Conservation (phyloP, 2,888 invertebrate genomes). For the Eristalis pertinax region DNA sequence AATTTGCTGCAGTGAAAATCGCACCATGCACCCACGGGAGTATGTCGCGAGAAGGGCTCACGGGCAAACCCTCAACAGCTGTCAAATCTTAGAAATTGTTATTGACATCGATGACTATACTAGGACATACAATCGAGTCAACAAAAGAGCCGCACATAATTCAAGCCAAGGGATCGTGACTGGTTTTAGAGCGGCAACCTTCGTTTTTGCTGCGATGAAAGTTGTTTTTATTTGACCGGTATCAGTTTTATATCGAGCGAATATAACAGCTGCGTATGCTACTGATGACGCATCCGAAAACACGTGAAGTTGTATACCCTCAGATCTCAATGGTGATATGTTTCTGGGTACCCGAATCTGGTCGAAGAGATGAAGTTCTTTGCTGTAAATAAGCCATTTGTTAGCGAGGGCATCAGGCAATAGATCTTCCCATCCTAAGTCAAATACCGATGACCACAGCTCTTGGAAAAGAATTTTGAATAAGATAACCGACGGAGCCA, state of each 20-base stretch:
- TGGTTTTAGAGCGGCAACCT: conserved; percentile 28
- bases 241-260: too few species aligned
- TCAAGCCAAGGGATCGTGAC: neutral
- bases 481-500: too few species aligned
- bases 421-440: too few species aligned
- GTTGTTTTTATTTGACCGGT: too few species aligned
- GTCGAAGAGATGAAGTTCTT: too few species aligned
- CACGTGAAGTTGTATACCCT: neutral
- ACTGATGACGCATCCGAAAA: neutral
- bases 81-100: conserved; percentile 3
- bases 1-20: too few species aligned
- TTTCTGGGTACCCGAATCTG: neutral
- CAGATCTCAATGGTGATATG: neutral
- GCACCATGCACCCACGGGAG: too few species aligned
- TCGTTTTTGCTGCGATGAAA: neutral
- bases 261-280: neutral
- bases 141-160: conserved; percentile 33
- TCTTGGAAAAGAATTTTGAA: too few species aligned
- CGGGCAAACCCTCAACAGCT: too few species aligned
- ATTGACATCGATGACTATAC: conserved; percentile 16
- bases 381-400: neutral
- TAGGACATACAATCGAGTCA: conserved; percentile 2
- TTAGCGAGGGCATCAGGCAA: too few species aligned
- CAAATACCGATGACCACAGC: too few species aligned
- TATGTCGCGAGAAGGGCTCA: too few species aligned